phyloP scores from a whole-genome alignment of 2,797 vertebrate species.

The Potorous gilbertii region DNA sequence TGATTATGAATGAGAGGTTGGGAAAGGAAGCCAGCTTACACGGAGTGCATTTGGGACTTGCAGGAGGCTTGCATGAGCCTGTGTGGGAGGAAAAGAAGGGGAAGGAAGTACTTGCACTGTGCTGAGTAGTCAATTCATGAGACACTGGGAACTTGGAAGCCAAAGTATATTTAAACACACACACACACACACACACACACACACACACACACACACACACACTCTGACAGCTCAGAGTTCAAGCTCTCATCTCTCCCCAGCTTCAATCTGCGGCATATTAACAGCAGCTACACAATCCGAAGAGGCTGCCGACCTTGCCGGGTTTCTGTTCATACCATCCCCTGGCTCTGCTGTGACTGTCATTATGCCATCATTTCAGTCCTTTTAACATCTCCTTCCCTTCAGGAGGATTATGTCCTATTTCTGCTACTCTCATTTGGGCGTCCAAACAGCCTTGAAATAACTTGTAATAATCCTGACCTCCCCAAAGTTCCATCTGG shows the following conservation, averaged over 20 bases:
- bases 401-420: background rate
- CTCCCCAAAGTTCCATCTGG: background rate
- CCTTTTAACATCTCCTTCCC: fast-evolving
- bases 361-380: background rate
- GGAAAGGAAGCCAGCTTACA: background rate
- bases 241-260: slow-evolving; percentile 47
- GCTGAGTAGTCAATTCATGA: slow-evolving; percentile 72
- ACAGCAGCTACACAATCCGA: slow-evolving; percentile 57
- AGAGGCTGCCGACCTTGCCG: background rate
- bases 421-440: slow-evolving; percentile 15
- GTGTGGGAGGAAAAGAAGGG: background rate
- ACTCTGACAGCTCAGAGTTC: slow-evolving; percentile 72
- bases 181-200: background rate
- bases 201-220: background rate
- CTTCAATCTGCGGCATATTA: slow-evolving; percentile 74
- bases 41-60: background rate
- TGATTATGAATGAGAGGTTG: slow-evolving; percentile 5
- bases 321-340: background rate
- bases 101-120: slow-evolving; percentile 31
- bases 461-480: background rate
- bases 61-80: background rate
- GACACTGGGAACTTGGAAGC: slow-evolving; percentile 62
- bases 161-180: slow-evolving; percentile 34
- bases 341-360: background rate
- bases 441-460: background rate